Base-by-base conservation (phyloP, 2,797 vertebrate genomes). In the Mus minutoides region DNA sequence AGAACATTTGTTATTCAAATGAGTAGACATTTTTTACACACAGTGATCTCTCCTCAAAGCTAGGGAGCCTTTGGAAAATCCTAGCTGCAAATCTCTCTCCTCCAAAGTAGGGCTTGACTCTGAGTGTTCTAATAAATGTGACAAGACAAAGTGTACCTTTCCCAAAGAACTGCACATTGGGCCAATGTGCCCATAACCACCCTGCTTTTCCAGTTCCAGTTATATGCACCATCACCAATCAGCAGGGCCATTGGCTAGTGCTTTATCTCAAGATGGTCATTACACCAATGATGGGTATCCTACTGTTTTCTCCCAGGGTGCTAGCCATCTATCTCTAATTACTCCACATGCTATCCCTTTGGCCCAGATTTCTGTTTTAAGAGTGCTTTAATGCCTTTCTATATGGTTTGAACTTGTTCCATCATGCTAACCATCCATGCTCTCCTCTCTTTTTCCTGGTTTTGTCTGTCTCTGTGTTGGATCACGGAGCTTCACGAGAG, bases 111-210 rank as follows among this genome's bases (percentile, higher is more conserved):
- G 75, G 4, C 67, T 82, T 82, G 46, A 46, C 67, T 93, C 86
- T 88, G 11, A 71, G 40, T 67, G 40, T 89, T 92, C 91, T 92
- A 64, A 80, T 88, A 91, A 75, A 87, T 79, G 24, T 31, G 34
- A n/a, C 26, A n/a, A 92, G 85, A 69, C 46, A 4, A 71, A 80
- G 31, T 78, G 56, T 37, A 1, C n/a, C 31, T 83, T 83, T 87
- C 69, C 29, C 9, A 10, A 40, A 76, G 86, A 80, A 26, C 37
- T 87, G 22, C 67, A 82, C 34, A 7, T 40, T 26, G 92, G 77
- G 75, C 60, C 71, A 9, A 21, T 62, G n/a, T 21, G 6, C 64
- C 29, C 31, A 2, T 58, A 34, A 7, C 43, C 29, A 3, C 5
- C 56, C 92, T 71, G 52, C 54, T 64, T 2, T 73, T 60, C n/a